Conservation (phyloP, 2,888 invertebrate genomes). For the Platycheirus rosarum region DNA sequence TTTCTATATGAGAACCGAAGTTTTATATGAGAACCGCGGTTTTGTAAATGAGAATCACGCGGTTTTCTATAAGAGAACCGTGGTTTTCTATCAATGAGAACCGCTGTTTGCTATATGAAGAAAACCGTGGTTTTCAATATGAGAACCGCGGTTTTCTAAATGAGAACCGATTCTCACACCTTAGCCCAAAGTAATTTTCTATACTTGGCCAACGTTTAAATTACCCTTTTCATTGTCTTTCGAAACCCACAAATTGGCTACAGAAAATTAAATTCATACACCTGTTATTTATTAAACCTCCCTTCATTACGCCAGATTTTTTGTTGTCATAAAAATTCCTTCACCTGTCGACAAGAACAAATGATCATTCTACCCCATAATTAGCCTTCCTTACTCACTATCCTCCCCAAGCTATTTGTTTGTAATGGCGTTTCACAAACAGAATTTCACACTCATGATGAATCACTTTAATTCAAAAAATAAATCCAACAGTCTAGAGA, state of each 20-base stretch:
- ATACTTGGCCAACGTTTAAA: background rate
- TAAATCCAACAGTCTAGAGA: background rate
- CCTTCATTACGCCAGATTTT: constrained; percentile 8
- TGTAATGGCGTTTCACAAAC: constrained; percentile 15
- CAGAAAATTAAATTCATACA: constrained; percentile 25
- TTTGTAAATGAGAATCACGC: too few species aligned
- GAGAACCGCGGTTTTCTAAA: too few species aligned
- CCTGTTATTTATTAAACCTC: constrained; percentile 21
- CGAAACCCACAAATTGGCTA: constrained; percentile 9
- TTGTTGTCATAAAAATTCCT: constrained; percentile 6
- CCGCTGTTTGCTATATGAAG: too few species aligned
- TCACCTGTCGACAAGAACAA: constrained; percentile 19
- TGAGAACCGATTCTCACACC: too few species aligned
- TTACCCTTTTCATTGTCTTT: background rate
- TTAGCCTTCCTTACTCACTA: constrained; percentile 11
- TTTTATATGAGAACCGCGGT: too few species aligned
- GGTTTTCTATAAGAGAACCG: too few species aligned
- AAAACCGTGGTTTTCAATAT: too few species aligned
- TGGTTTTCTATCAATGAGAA: too few species aligned
- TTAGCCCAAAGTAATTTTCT: background rate
- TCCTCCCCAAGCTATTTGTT: background rate
- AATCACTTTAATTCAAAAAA: constrained; percentile 41
- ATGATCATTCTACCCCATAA: constrained; percentile 15
- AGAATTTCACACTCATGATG: constrained; percentile 39
- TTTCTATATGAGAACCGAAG: too few species aligned